Evolutionary conservation across 2,113 vertebrate genomes (phyloP), one percentile per base, ranked within the genome.

Genomic region (Chascanopsetta lugubris): DNA sequence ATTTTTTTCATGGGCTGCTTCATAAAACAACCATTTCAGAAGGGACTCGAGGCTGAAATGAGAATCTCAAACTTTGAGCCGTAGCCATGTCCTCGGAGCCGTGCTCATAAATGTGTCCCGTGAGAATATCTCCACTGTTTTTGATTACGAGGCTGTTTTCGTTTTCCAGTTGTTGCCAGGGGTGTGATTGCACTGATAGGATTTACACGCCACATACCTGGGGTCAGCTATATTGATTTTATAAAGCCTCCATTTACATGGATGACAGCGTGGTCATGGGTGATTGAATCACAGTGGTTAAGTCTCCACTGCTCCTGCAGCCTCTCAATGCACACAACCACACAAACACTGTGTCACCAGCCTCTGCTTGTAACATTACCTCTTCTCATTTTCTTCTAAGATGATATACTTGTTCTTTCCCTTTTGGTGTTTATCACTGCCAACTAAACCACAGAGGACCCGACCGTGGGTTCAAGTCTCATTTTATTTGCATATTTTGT

Each of bases 401-500:
- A 48, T 49, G 6, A 59, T 60, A 68, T 45, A 45, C 26, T 36
- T 58, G 36, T 21, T 5, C 50, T 79, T 54, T 32, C n/a, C 38
- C 2, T 40, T 47, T 43, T 61, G 46, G 9, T 70, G 12, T 68
- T 62, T 75, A 46, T 66, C 69, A 59, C 68, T 32, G 18, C 15
- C n/a, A 46, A 20, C 50, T 77, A 54, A 72, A 59, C 54, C 69
- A 74, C 42, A 70, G 55, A 62, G 29, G 45, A 57, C 45, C 48
- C 61, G 53, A 50, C 29, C 57, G 29, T 77, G 61, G 27, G 21
- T 64, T 63, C 46, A 32, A 34, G 29, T 55, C 2, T 72, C 38
- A 47, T 81, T 64, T 59, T 38, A 38, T 69, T 67, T 76, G 54
- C 78, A 81, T 61, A 75, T 65, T 68, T 79, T 73, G 27, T 69